Percentiles rank a stretch among this genome's conserved stretches.
These are phyloP conservation scores for Drusus annulatus DNA, from an alignment of 1,140 invertebrate species.

Conservation along the genomic window DNA sequence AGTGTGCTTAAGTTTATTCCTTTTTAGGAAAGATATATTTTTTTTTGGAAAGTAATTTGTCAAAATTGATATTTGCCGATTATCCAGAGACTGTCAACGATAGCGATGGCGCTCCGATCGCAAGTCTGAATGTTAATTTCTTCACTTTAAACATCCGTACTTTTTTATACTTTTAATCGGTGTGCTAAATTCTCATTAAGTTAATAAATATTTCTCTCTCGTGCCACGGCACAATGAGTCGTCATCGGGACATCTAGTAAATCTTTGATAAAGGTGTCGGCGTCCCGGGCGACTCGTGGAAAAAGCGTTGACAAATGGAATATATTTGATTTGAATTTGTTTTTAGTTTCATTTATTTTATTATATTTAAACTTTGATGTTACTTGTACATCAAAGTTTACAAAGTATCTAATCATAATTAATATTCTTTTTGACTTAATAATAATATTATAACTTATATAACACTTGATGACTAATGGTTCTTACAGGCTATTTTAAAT, in stretches of 20 bases:
- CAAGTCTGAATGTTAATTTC: constrained; percentile 34
- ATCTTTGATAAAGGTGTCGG: constrained; percentile 51
- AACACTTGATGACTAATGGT: too few species aligned
- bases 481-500: too few species aligned
- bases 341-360: too few species aligned
- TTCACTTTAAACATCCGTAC: constrained; percentile 11
- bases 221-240: constrained; percentile 55
- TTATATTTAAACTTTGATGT: too few species aligned
- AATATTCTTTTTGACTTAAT: too few species aligned
- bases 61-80: not conserved
- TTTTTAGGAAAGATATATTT: not conserved
- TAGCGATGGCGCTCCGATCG: constrained; percentile 24
- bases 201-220: constrained; percentile 58
- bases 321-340: too few species aligned
- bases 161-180: constrained; percentile 55
- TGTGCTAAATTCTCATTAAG: constrained; percentile 58
- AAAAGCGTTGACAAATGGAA: too few species aligned
- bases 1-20: not conserved
- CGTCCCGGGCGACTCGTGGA: constrained; percentile 32
- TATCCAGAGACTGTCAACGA: not conserved
- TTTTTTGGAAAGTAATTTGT: not conserved
- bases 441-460: too few species aligned
- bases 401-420: too few species aligned
- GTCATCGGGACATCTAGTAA: constrained; percentile 57
- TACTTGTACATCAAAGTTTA: too few species aligned